phyloP scores from a whole-genome alignment of 2,888 invertebrate species.

The Drosophila leonis region DNA sequence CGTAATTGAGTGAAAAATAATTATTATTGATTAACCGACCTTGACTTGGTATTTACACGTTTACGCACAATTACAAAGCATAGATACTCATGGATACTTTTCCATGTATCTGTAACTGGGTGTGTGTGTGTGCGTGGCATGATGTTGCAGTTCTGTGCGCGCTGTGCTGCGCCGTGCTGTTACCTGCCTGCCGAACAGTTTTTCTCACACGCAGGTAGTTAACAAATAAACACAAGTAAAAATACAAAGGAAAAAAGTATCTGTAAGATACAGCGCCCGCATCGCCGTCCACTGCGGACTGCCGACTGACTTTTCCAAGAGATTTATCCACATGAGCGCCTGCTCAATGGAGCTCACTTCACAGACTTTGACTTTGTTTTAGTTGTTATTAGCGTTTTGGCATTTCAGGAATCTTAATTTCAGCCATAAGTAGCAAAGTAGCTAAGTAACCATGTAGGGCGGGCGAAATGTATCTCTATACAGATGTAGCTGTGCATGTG shows the following conservation, averaged over 20 bases:
- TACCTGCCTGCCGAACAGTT: constrained; percentile 42
- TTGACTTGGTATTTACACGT: constrained; percentile 81
- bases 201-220: constrained; percentile 78
- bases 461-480: not conserved
- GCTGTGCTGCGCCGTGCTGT: constrained; percentile 28
- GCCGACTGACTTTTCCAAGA: constrained; percentile 50
- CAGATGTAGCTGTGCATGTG: too few species aligned
- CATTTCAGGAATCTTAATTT: constrained; percentile 72
- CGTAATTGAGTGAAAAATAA: constrained; percentile 83
- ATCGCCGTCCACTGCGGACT: constrained; percentile 40
- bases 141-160: constrained; percentile 37
- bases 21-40: constrained; percentile 82
- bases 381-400: constrained; percentile 70
- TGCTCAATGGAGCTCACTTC: constrained; percentile 65
- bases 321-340: constrained; percentile 73
- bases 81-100: constrained; percentile 35
- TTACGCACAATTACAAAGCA: constrained; percentile 76
- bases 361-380: constrained; percentile 55
- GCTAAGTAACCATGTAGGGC: constrained; percentile 3
- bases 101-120: constrained; percentile 34
- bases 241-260: constrained; percentile 54
- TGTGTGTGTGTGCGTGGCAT: constrained; percentile 37
- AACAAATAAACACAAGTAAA: constrained; percentile 63
- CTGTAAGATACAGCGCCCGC: constrained; percentile 69
- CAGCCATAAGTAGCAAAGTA: constrained; percentile 28